A percentile compares a stretch with the other conserved stretches of the same genome.
Evolutionary conservation across 2,888 invertebrate genomes (phyloP).

Genomic region (Cetonia aurata): DNA sequence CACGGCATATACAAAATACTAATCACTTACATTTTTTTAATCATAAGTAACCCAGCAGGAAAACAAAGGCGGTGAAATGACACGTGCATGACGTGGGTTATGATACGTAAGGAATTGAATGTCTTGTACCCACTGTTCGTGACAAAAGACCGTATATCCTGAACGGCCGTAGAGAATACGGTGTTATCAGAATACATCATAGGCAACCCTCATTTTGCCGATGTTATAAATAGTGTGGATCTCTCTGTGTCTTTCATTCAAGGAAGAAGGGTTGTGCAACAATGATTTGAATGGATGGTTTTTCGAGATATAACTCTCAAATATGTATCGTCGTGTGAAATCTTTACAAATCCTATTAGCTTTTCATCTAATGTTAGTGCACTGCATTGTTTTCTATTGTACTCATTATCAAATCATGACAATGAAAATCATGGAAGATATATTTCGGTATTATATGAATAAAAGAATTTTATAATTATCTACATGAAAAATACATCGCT

Average conservation of each 20-base stretch:
- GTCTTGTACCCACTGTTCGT: slow-evolving; percentile 37
- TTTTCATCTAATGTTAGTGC: too few relatives aligned
- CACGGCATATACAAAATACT: not conserved
- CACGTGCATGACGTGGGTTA: slow-evolving; percentile 32
- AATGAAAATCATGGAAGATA: too few relatives aligned
- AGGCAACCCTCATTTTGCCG: slow-evolving; percentile 39
- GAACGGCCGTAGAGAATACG: slow-evolving; percentile 27
- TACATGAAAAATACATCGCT: too few relatives aligned
- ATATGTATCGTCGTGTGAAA: not conserved
- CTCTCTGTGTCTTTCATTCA: slow-evolving; percentile 29
- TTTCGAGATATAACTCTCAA: not conserved
- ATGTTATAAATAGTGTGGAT: slow-evolving; percentile 42
- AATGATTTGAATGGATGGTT: slow-evolving; percentile 29
- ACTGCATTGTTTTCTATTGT: too few relatives aligned
- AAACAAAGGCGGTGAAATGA: slow-evolving; percentile 32
- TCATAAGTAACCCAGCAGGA: slow-evolving; percentile 9
- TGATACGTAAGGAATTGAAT: slow-evolving; percentile 40
- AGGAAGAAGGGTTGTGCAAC: slow-evolving; percentile 23
- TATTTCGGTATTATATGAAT: too few relatives aligned
- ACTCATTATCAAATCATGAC: too few relatives aligned
- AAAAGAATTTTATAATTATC: too few relatives aligned
- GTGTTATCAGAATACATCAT: slow-evolving; percentile 42
- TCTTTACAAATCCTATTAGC: too few relatives aligned
- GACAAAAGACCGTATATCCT: slow-evolving; percentile 40
- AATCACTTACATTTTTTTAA: not conserved